phyloP scores from a whole-genome alignment of 2,888 invertebrate genomes.

The Phyllotreta striolata region DNA sequence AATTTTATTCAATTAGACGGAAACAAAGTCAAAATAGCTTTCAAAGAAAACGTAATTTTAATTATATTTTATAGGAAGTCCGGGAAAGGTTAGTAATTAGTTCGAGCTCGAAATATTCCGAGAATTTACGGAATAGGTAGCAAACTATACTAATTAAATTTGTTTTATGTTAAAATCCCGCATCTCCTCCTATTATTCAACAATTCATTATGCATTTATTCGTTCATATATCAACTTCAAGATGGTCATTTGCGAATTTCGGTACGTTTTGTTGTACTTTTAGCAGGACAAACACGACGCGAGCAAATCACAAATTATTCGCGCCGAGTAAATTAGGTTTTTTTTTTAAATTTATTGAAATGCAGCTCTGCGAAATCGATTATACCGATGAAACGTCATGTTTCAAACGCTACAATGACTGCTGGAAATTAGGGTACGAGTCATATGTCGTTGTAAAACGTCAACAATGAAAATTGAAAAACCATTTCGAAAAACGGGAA shows the following conservation, averaged over 20 bases:
- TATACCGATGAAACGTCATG: neutral
- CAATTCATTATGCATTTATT: neutral
- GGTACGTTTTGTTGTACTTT: too few species aligned
- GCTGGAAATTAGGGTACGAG: constrained; percentile 1
- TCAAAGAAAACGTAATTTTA: constrained; percentile 29
- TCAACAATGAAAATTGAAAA: constrained; percentile 10
- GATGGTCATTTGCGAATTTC: neutral
- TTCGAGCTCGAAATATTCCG: constrained; percentile 1
- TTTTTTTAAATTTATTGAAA: too few species aligned
- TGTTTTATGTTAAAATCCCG: constrained; percentile 7
- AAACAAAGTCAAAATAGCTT: constrained; percentile 26
- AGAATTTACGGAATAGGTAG: constrained; percentile 17
- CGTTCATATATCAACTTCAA: neutral
- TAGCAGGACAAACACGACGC: too few species aligned
- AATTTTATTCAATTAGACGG: constrained; percentile 28
- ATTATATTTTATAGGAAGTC: constrained; percentile 24
- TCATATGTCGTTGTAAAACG: constrained; percentile 3
- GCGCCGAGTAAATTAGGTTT: too few species aligned
- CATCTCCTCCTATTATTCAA: neutral
- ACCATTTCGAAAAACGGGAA: constrained; percentile 9
- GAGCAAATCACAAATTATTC: too few species aligned
- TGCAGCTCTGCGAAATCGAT: neutral
- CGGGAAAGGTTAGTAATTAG: constrained; percentile 11
- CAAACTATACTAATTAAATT: constrained; percentile 23
- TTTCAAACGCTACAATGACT: constrained; percentile 4